A percentile compares a stretch with the other conserved stretches of the same genome.
phyloP scores from a whole-genome alignment of 2,888 invertebrate species.

The Nipponacmea schrenckii region DNA sequence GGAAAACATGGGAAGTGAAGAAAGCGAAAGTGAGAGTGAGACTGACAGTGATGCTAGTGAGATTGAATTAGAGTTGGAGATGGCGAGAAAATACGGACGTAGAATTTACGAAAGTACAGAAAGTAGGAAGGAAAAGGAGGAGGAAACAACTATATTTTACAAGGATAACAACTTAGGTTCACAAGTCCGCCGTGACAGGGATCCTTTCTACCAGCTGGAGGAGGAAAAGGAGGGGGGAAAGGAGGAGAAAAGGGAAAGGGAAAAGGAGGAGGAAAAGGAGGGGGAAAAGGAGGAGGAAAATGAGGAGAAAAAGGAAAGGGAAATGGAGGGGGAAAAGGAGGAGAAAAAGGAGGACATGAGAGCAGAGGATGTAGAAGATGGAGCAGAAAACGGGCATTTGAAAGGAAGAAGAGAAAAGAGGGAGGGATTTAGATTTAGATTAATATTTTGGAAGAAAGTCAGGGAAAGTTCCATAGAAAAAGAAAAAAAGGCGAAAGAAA shows the following conservation, averaged over 20 bases:
- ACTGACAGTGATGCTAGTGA: not conserved
- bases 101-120: not conserved
- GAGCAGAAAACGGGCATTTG: not conserved
- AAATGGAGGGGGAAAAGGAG: not conserved
- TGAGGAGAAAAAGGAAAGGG: conserved; percentile 5
- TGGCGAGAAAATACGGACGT: not conserved
- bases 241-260: not conserved
- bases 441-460: too few species aligned
- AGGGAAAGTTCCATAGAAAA: not conserved
- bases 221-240: not conserved
- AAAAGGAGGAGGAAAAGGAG: not conserved
- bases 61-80: too few species aligned
- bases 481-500: not conserved
- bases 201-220: not conserved
- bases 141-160: too few species aligned
- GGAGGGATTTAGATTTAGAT: not conserved
- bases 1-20: not conserved
- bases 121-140: too few species aligned
- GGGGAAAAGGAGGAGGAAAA: not conserved
- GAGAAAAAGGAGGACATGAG: conserved; percentile 2
- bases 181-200: too few species aligned
- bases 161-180: too few species aligned
- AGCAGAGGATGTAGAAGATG: not conserved
- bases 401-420: conserved; percentile 10
- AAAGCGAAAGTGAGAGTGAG: not conserved